A percentile compares a stretch with the other conserved stretches of the same genome.
phyloP scores from a whole-genome alignment of 1,140 invertebrate genomes.

The Doryteuthis pealeii region DNA sequence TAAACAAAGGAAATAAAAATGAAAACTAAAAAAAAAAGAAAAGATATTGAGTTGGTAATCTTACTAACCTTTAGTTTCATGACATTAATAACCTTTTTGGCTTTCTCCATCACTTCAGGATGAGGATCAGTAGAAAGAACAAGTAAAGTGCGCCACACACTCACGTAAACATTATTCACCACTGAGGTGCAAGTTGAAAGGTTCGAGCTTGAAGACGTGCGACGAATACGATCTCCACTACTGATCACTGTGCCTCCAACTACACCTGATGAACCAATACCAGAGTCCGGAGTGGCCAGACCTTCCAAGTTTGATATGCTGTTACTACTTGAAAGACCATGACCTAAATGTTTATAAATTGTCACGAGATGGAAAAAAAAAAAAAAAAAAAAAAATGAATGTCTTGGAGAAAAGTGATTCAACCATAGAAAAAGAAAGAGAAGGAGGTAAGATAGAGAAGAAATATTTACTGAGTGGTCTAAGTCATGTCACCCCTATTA shows the following conservation, averaged over 20 bases:
- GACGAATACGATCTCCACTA: slow-evolving; percentile 28
- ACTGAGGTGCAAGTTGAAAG: slow-evolving; percentile 27
- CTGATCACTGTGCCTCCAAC: not conserved
- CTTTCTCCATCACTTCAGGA: slow-evolving; percentile 75
- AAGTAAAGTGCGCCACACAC: slow-evolving; percentile 80
- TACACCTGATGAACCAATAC: not conserved
- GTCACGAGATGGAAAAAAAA: no score
- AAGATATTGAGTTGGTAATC: no score
- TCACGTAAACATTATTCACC: slow-evolving; percentile 72
- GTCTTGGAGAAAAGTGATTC: no score
- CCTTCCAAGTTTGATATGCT: slow-evolving; percentile 10
- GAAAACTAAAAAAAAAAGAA: no score
- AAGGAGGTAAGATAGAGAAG: no score
- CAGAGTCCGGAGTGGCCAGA: not conserved
- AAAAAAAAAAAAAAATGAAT: no score
- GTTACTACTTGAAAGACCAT: slow-evolving; percentile 6
- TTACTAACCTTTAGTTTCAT: slow-evolving; percentile 75
- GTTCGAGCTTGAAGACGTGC: slow-evolving; percentile 43
- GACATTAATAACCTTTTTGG: slow-evolving; percentile 74
- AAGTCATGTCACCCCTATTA: no score
- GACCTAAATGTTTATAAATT: not conserved
- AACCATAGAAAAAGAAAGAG: no score
- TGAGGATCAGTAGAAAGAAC: slow-evolving; percentile 81
- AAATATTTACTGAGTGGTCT: no score
- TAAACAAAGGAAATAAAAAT: no score